A percentile compares a stretch with the other conserved stretches of the same genome.
phyloP scores from a whole-genome alignment of 2,113 vertebrate genomes.

The Myocastor coypus region DNA sequence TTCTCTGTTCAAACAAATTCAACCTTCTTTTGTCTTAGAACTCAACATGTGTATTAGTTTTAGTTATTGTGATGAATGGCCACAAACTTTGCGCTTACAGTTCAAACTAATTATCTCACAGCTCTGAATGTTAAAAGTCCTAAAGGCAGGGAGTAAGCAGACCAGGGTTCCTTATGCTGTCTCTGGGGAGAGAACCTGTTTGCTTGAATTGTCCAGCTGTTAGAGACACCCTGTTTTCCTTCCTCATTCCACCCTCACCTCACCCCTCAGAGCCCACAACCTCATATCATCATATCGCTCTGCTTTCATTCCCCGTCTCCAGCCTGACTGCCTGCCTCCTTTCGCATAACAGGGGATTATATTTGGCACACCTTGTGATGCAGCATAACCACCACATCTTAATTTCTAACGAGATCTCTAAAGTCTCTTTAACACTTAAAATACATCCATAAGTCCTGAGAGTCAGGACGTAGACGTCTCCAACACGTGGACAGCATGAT shows the following conservation, averaged over 20 bases:
- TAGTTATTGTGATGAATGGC: not conserved
- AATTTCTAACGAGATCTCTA: not conserved
- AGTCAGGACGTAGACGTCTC: not conserved
- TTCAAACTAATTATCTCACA: not conserved
- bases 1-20: not conserved
- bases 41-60: not conserved
- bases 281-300: not conserved
- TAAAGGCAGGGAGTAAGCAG: not conserved
- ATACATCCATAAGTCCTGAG: not conserved
- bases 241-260: not conserved
- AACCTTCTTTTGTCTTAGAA: not conserved
- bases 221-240: not conserved
- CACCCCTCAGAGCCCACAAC: not conserved
- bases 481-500: not conserved
- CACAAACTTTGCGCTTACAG: not conserved
- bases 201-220: not conserved
- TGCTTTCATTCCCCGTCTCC: not conserved
- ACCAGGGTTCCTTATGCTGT: not conserved
- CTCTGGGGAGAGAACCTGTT: not conserved
- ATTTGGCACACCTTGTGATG: not conserved
- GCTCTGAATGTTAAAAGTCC: not conserved
- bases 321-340: not conserved
- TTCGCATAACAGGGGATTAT: not conserved
- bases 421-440: conserved; percentile 3
- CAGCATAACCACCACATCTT: not conserved